Percentiles rank a stretch among this genome's conserved stretches.
Evolutionary conservation across 2,888 invertebrate species (phyloP).

Genomic region (Drosophila atripex): DNA sequence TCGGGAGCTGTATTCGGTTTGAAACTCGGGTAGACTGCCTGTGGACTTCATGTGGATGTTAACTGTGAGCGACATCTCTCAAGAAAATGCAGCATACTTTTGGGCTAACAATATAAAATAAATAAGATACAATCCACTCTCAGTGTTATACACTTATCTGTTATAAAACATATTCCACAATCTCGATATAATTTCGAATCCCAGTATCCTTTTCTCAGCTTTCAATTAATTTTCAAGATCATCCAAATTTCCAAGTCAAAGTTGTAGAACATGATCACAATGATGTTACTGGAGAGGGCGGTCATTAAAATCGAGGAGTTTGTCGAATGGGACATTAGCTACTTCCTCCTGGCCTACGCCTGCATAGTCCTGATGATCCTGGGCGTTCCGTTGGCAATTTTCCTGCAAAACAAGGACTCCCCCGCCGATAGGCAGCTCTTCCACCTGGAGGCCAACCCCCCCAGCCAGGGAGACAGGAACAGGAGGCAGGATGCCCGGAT

Average conservation of each 20-base stretch:
- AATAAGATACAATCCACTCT: neutral
- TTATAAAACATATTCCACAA: too few relatives aligned
- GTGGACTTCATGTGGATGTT: neutral
- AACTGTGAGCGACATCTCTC: too few relatives aligned
- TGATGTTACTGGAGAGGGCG: neutral
- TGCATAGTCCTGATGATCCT: constrained; percentile 20
- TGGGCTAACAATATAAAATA: too few relatives aligned
- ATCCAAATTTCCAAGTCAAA: too few relatives aligned
- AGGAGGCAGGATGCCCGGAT: neutral
- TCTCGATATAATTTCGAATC: neutral
- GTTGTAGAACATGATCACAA: too few relatives aligned
- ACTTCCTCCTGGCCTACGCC: constrained; percentile 18
- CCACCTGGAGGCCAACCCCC: constrained; percentile 22
- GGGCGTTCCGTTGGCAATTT: constrained; percentile 16
- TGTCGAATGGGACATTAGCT: constrained; percentile 7
- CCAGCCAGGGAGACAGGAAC: neutral
- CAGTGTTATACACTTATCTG: too few relatives aligned
- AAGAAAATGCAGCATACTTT: too few relatives aligned
- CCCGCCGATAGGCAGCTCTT: neutral
- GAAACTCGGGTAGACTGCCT: neutral
- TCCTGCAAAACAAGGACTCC: constrained; percentile 5
- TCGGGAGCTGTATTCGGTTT: neutral
- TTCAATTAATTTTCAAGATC: neutral
- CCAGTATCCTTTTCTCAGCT: neutral
- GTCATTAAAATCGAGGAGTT: neutral